phyloP scores from a whole-genome alignment of 2,888 invertebrate genomes.

The Cheilosia vernalis region DNA sequence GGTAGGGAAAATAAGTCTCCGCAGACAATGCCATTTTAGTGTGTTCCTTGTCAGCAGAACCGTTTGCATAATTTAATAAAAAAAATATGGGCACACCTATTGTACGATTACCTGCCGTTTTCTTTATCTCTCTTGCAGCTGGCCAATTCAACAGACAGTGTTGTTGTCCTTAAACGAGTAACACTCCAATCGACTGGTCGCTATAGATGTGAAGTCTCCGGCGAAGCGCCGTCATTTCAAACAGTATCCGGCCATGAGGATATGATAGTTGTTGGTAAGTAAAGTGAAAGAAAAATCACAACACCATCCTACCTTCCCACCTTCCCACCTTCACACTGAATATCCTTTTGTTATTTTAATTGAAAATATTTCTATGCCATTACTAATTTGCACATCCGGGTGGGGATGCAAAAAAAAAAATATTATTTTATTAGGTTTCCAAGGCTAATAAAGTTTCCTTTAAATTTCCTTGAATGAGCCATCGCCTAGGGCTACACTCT shows the following conservation, averaged over 20 bases:
- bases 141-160: conserved; percentile 87
- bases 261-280: conserved; percentile 90
- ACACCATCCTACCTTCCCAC: not conserved
- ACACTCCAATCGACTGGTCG: conserved; percentile 89
- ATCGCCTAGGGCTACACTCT: conserved; percentile 32
- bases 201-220: conserved; percentile 91
- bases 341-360: conserved; percentile 30
- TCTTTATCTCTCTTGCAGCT: conserved; percentile 83
- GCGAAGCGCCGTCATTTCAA: conserved; percentile 90
- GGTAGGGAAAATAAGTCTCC: conserved; percentile 25
- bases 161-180: conserved; percentile 87
- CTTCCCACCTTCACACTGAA: not conserved
- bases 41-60: conserved; percentile 18
- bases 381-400: conserved; percentile 32
- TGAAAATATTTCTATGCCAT: conserved; percentile 31
- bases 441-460: conserved; percentile 60
- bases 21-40: conserved; percentile 9
- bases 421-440: conserved; percentile 63
- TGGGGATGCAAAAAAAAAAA: not conserved
- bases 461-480: conserved; percentile 44
- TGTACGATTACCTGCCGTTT: not conserved
- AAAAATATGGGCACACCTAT: conserved; percentile 32
- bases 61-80: conserved; percentile 50
- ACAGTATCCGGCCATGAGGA: conserved; percentile 90
- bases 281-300: not conserved